Percentiles rank a stretch among this genome's conserved stretches.
Conservation (phyloP, 2,888 invertebrate genomes). For the Orthonychiurus folsomi region DNA sequence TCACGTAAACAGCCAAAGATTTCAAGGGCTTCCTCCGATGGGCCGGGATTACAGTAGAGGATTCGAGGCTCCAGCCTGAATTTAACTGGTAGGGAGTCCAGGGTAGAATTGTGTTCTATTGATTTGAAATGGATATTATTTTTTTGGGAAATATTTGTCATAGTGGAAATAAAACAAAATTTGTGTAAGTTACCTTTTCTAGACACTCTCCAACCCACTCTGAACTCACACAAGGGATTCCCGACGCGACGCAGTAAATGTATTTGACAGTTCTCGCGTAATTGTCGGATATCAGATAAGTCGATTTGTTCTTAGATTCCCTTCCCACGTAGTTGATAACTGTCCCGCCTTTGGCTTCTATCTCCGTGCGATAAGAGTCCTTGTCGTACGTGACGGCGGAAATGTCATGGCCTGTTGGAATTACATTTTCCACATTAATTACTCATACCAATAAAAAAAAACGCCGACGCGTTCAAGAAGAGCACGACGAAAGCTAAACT, state of each 20-base stretch:
- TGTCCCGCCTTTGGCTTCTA: conserved; percentile 31
- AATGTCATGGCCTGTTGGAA: background rate
- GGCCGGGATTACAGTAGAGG: conserved; percentile 23
- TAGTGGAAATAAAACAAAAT: background rate
- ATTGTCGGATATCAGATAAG: conserved; percentile 58
- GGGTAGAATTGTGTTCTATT: conserved; percentile 27
- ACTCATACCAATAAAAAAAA: conserved; percentile 7
- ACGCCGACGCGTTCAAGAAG: too few species aligned
- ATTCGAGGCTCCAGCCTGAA: conserved; percentile 35
- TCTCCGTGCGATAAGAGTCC: conserved; percentile 28
- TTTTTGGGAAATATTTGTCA: too few species aligned
- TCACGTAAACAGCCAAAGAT: conserved; percentile 32
- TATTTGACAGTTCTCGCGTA: conserved; percentile 66
- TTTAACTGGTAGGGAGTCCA: conserved; percentile 27
- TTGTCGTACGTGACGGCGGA: conserved; percentile 30
- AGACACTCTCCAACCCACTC: conserved; percentile 62
- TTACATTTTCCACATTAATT: too few species aligned
- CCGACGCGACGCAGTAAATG: conserved; percentile 60
- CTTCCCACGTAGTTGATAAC: conserved; percentile 29
- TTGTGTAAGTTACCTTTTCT: conserved; percentile 39
- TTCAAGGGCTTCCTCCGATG: conserved; percentile 34
- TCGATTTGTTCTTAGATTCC: conserved; percentile 41
- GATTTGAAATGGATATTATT: conserved; percentile 4
- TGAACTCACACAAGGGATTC: conserved; percentile 58
- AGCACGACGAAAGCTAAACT: too few species aligned